Evolutionary conservation across 2,888 invertebrate genomes (phyloP), one percentile per base, ranked within the genome.

Genomic region (Sesia bembeciformis): DNA sequence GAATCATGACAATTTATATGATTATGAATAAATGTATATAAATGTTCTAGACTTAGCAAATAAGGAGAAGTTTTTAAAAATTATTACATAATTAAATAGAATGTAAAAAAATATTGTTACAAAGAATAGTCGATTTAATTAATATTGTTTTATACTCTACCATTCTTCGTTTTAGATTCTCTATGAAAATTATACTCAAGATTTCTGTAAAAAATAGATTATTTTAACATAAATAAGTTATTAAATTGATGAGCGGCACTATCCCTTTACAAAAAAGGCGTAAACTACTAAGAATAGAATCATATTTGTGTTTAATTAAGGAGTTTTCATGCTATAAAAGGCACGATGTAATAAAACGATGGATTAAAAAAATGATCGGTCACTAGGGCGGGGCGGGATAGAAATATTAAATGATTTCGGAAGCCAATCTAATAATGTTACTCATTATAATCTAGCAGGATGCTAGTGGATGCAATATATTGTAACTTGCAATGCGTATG

Each of bases 231-330:
- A 74, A 71, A 69, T 69, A 77, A 78, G 78, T 84, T 79, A 81
- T 83, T 79, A 81, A 78, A 83, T 79, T 81, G 79, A 81, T 79
- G 80, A 82, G 83, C 82, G 81, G 84, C 81, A 67, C 72, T 76
- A 74, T 66, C 70, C 76, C 76, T 78, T 77, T 62, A 76, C 67
- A 79, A 80, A 81, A 81, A 82, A 81, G 76, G 78, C 79, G 84
- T 80, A 80, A 79, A 81, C 78, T 78, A 72, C 74, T 64, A 77
- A 78, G 75, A 81, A 82, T 76, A 65, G 74, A 74, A 70, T 75
- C 72, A 72, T 80, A 79, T 81, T 84, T 81, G 77, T 80, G 80
- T 84, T 82, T 84, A 84, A 85, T 85, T 85, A 84, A 82, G 67
- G 72, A 73, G 78, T 81, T 83, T 83, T 84, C 78, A 83, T 84